phyloP scores from a whole-genome alignment of 2,888 invertebrate species.

The Chrysolina haemoptera region DNA sequence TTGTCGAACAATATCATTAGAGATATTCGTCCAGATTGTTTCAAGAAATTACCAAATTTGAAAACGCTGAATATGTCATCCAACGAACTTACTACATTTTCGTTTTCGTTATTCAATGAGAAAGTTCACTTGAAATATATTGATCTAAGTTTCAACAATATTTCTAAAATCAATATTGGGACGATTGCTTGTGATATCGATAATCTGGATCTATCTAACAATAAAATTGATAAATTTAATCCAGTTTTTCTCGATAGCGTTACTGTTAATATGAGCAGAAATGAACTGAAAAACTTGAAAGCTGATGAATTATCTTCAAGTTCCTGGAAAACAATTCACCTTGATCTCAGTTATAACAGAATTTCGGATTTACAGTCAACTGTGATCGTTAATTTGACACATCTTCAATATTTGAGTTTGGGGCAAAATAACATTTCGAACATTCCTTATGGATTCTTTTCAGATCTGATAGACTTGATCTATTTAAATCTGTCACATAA shows the following conservation, averaged over 20 bases:
- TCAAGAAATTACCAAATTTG: no score
- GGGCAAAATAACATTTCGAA: constrained; percentile 35
- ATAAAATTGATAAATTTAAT: constrained; percentile 14
- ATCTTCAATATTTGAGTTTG: constrained; percentile 20
- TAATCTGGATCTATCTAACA: constrained; percentile 24
- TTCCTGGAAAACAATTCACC: not conserved
- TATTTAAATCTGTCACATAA: constrained; percentile 40
- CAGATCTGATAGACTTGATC: constrained; percentile 16
- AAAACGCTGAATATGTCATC: no score
- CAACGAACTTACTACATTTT: no score
- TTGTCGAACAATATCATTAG: no score
- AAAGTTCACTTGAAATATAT: not conserved
- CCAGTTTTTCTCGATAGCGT: not conserved
- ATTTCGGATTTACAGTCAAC: constrained; percentile 21
- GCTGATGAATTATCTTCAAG: not conserved
- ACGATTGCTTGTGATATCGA: not conserved
- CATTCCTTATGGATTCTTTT: constrained; percentile 32
- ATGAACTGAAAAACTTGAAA: not conserved
- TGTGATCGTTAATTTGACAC: constrained; percentile 13
- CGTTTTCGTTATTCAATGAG: no score
- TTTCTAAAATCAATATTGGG: not conserved
- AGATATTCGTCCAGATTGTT: no score
- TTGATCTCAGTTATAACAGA: constrained; percentile 28
- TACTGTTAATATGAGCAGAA: not conserved
- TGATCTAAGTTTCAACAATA: no score